Base-by-base conservation (phyloP, 1,140 invertebrate species). In the Schlechtendalia chinensis region DNA sequence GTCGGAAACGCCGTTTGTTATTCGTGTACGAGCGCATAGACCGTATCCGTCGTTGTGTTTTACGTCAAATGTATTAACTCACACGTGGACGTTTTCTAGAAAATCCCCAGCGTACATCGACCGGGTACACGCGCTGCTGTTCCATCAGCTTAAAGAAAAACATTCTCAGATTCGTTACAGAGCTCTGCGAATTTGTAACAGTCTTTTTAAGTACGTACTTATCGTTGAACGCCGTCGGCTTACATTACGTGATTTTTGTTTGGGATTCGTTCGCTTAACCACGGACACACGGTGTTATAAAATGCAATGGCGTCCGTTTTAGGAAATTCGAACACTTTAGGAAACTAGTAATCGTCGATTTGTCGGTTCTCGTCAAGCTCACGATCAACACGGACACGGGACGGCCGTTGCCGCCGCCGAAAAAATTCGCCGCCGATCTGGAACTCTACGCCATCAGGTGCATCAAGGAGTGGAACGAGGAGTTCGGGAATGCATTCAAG, bases 151-250 rank as follows among this genome's bases (percentile, higher is more conserved):
- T 17, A 84, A 86, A 50, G 86, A 88, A 82, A 85, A 88, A 3
- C 89, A 91, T 86, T 84, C 89, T 17, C 88, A 91, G 85, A 86
- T 90, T 53, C 84, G 90, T 47, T 85, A 86, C n/a, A 88, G 87
- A 72, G 83, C 88, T 5, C 87, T 89, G 82, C 86, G 87, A 63
- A 85, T 90, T 45, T 87, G 88, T 61, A 85, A 89, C 83, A 86
- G 88, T 82, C 83, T 90, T 5, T 90, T 91, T 83, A 84, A 83
- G 85, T 86, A 83, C 81, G 83, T 82, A 63, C 19, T 19, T 29
- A 45, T 27, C 1, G 8, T 32, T 79, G n/a, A n/a, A n/a, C n/a
- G n/a, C n/a, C n/a, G n/a, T n/a, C n/a, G n/a, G n/a, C n/a, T n/a
- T n/a, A n/a, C n/a, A n/a, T n/a, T n/a, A n/a, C n/a, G n/a, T n/a